Base-by-base conservation (phyloP, 1,140 invertebrate genomes). In the Pinna nobilis region DNA sequence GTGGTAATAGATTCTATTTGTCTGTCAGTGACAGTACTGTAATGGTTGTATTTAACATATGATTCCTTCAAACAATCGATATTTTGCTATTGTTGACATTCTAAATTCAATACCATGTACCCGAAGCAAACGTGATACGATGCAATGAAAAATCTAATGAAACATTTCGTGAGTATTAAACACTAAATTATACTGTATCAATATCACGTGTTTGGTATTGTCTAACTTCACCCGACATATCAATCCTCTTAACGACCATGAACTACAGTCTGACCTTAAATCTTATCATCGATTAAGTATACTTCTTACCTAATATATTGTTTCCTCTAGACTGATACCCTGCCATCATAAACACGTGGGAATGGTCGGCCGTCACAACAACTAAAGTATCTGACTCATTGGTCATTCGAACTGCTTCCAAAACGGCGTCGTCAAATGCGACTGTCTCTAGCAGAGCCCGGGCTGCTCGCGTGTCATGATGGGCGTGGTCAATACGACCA, bases 321-420 rank as follows among this genome's bases (percentile, higher is more conserved):
- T 86, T 85, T 20, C 85, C 84, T 28, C 85, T 72, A 0, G 53
- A 44, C 0, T 82, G 74, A 69, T 87, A 88, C 20, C 87, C 86
- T 0, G 70, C 84, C 6, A 87, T 76, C 20, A 49, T 81, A 59
- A 89, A 85, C 3, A 79, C 85, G 76, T 91, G 90, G 1, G 90
- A 93, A 88, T 98, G 96, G 89, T 98, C 96, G 60, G 94, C 94
- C 0, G 96, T 98, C 3, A 98, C 95, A 13, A 97, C 92, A 0
- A 97, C 90, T 7, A 97, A 88, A 0, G 96, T 97, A 57, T 97
- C 93, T 0, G 90, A 83, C 3, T 89, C 71, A 65, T 91, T 81
- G 0, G 91, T 92, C 80, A 94, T 88, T 20, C 90, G 77, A 4
- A 93, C 53, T 0, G 94, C 94, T 1, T 89, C 82, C 41, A 93